Conservation (phyloP, 2,113 vertebrate genomes). For the Stigmatopora argus region DNA sequence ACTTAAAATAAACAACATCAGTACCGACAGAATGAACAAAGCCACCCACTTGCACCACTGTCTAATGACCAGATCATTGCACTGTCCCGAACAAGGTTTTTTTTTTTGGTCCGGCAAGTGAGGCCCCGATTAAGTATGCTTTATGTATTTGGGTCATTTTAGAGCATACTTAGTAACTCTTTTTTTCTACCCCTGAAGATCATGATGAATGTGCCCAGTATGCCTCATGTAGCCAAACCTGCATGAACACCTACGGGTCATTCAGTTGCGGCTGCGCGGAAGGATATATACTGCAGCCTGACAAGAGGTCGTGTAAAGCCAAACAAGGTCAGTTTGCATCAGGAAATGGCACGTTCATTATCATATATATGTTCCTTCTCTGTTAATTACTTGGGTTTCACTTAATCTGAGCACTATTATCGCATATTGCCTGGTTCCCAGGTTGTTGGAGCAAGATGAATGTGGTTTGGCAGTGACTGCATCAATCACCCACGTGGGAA, state of each 20-base stretch:
- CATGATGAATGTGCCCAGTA: slow-evolving; percentile 88
- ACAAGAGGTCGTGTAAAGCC: slow-evolving; percentile 87
- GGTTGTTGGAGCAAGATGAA: slow-evolving; percentile 51
- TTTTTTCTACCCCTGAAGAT: slow-evolving; percentile 71
- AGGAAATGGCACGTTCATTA: slow-evolving; percentile 42
- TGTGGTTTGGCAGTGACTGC: slow-evolving; percentile 51
- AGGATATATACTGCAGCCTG: slow-evolving; percentile 84
- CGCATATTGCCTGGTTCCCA: slow-evolving; percentile 33
- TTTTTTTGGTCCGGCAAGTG: slow-evolving; percentile 49
- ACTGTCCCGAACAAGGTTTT: slow-evolving; percentile 4
- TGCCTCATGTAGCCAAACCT: slow-evolving; percentile 89
- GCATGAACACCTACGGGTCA: slow-evolving; percentile 85
- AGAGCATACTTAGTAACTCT: slow-evolving; percentile 69
- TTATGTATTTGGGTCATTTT: slow-evolving; percentile 76
- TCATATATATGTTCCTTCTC: slow-evolving; percentile 32
- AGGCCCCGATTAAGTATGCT: slow-evolving; percentile 64
- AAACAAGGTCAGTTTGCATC: slow-evolving; percentile 81
- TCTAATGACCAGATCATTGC: not conserved
- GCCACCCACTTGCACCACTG: not conserved
- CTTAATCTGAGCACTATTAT: slow-evolving; percentile 25
- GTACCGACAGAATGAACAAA: not conserved
- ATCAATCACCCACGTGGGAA: slow-evolving; percentile 57
- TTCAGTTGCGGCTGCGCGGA: slow-evolving; percentile 89
- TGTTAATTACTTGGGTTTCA: slow-evolving; percentile 48
- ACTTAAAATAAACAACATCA: not conserved